Conservation (phyloP, 2,113 vertebrate genomes). For the Myotis yumanensis region DNA sequence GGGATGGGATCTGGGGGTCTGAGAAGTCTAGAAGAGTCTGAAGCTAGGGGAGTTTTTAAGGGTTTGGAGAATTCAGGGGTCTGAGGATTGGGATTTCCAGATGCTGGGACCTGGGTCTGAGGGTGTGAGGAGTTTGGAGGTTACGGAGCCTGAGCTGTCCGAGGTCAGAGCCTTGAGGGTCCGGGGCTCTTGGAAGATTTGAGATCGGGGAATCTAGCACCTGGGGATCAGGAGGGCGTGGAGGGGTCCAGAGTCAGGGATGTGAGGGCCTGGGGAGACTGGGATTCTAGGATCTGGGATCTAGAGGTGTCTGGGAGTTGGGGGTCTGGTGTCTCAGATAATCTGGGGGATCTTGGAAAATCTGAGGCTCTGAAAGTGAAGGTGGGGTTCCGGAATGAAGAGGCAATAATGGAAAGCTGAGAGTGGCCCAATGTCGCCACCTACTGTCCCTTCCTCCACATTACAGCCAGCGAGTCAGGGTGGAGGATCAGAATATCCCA, state of each 20-base stretch:
- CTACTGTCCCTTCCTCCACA: not conserved
- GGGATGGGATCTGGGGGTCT: not conserved
- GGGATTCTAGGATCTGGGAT: not conserved
- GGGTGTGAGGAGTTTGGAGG: not conserved
- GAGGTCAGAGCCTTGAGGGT: not conserved
- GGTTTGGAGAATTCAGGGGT: too few species aligned
- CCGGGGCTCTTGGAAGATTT: not conserved
- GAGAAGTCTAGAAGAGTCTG: not conserved
- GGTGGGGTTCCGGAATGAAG: fast-evolving
- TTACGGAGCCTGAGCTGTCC: not conserved
- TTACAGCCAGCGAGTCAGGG: not conserved
- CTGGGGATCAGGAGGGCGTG: not conserved
- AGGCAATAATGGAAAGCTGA: not conserved
- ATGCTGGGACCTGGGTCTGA: not conserved
- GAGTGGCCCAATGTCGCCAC: conserved; percentile 7
- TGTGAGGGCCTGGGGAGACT: not conserved
- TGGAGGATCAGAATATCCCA: fast-evolving
- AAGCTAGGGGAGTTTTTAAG: not conserved
- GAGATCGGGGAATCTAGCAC: not conserved
- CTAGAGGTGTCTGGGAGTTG: not conserved
- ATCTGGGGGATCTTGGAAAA: not conserved
- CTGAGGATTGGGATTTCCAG: not conserved
- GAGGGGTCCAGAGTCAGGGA: not conserved
- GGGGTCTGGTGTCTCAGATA: not conserved
- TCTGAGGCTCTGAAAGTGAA: not conserved